A percentile compares a stretch with the other conserved stretches of the same genome.
Evolutionary conservation across 2,113 vertebrate species (phyloP).

Genomic region (Lophius piscatorius): DNA sequence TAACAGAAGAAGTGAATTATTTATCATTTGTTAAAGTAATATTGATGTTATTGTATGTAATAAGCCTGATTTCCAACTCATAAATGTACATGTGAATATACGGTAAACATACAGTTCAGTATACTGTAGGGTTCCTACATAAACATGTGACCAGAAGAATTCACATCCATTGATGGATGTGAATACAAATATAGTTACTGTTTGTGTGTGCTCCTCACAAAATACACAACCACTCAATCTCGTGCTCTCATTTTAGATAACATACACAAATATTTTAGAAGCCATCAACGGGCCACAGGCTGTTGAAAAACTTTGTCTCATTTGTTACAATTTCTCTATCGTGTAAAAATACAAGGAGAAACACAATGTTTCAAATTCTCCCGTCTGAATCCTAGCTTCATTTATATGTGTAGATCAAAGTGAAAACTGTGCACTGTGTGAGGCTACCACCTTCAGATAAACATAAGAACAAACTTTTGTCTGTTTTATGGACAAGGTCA

Average conservation of each 20-base stretch:
- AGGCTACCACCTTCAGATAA: slow-evolving; percentile 28
- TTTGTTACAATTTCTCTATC: slow-evolving; percentile 29
- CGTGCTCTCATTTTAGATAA: slow-evolving; percentile 30
- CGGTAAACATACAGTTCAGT: slow-evolving; percentile 35
- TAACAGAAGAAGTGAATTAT: slow-evolving; percentile 3
- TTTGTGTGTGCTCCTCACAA: slow-evolving; percentile 41
- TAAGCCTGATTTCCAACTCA: slow-evolving; percentile 32
- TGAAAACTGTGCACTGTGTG: slow-evolving; percentile 42
- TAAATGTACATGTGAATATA: slow-evolving; percentile 58
- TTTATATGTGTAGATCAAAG: slow-evolving; percentile 26
- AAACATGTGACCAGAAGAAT: slow-evolving; percentile 22
- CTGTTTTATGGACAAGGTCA: slow-evolving; percentile 31
- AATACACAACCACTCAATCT: slow-evolving; percentile 29
- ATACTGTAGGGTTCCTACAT: slow-evolving; percentile 32
- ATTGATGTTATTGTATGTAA: slow-evolving; percentile 37
- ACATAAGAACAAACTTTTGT: slow-evolving; percentile 23
- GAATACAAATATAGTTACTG: slow-evolving; percentile 41
- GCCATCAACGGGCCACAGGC: slow-evolving; percentile 11
- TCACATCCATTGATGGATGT: slow-evolving; percentile 33
- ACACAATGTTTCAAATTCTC: slow-evolving; percentile 3
- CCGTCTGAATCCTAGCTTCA: not conserved
- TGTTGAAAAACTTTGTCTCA: slow-evolving; percentile 2
- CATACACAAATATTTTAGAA: slow-evolving; percentile 26
- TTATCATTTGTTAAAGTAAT: slow-evolving; percentile 7
- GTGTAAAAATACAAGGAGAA: slow-evolving; percentile 6